Evolutionary conservation across 2,113 vertebrate species (phyloP).

Genomic region (Paradoxurus hermaphroditus): DNA sequence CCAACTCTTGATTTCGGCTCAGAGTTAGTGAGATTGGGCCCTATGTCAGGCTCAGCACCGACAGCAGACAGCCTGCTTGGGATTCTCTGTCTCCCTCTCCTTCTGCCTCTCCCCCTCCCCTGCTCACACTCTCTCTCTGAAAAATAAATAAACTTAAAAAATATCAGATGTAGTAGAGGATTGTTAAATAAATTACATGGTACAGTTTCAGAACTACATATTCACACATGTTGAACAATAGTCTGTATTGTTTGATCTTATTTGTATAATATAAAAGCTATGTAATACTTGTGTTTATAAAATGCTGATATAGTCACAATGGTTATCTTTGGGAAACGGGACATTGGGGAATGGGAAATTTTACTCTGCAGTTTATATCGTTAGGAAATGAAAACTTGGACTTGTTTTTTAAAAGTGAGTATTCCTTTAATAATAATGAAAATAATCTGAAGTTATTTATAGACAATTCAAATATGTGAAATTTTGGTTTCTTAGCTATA

Average conservation of each 20-base stretch:
- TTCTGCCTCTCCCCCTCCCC: too few relatives aligned
- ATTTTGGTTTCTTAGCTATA: background rate
- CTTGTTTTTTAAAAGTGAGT: background rate
- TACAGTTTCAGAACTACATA: background rate
- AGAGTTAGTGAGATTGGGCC: too few relatives aligned
- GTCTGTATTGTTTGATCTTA: background rate
- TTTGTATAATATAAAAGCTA: background rate
- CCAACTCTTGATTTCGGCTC: too few relatives aligned
- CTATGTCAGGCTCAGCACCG: too few relatives aligned
- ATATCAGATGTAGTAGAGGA: background rate
- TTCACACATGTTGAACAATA: background rate
- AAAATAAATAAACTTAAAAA: background rate
- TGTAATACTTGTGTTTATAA: background rate
- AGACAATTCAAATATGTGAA: background rate
- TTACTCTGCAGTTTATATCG: background rate
- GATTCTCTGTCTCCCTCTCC: too few relatives aligned
- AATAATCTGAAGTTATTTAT: background rate
- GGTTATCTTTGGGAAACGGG: background rate
- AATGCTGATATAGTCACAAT: background rate
- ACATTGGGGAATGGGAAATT: background rate
- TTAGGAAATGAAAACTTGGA: background rate
- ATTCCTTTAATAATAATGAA: background rate
- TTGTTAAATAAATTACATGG: background rate
- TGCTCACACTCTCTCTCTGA: too few relatives aligned
- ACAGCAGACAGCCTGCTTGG: too few relatives aligned